Percentiles rank a stretch among this genome's conserved stretches.
phyloP scores from a whole-genome alignment of 2,888 invertebrate genomes.

The Morinoia aosen region DNA sequence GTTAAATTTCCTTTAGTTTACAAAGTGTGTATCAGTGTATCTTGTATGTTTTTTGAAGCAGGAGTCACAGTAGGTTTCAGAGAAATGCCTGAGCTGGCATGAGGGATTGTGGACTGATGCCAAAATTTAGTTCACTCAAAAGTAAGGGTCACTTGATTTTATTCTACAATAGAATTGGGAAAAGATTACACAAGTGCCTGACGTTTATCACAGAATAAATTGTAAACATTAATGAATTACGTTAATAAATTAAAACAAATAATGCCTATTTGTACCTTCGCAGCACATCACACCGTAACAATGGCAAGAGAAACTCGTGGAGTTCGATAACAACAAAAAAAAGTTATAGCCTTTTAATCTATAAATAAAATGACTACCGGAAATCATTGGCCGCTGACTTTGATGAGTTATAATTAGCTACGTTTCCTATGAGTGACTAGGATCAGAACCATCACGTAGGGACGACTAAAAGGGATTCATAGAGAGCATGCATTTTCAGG shows the following conservation, averaged over 20 bases:
- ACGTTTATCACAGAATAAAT: constrained; percentile 2
- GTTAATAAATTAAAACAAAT: neutral
- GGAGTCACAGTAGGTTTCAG: neutral
- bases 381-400: neutral
- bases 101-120: neutral
- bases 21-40: too few relatives aligned
- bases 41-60: neutral
- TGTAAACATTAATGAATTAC: neutral
- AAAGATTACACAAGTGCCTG: constrained; percentile 3
- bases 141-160: neutral
- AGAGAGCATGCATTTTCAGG: neutral
- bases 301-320: neutral
- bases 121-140: neutral
- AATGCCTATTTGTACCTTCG: constrained; percentile 8
- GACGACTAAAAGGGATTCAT: neutral
- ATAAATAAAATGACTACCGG: neutral
- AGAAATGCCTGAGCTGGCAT: too few relatives aligned
- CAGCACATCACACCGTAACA: neutral
- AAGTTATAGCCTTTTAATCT: neutral
- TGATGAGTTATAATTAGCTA: neutral
- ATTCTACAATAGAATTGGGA: neutral
- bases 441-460: neutral
- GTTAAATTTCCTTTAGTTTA: too few relatives aligned
- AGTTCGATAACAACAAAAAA: neutral
- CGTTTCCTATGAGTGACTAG: neutral